Evolutionary conservation across 1,140 invertebrate species (phyloP).

Genomic region (Macrocentrus cingulum): DNA sequence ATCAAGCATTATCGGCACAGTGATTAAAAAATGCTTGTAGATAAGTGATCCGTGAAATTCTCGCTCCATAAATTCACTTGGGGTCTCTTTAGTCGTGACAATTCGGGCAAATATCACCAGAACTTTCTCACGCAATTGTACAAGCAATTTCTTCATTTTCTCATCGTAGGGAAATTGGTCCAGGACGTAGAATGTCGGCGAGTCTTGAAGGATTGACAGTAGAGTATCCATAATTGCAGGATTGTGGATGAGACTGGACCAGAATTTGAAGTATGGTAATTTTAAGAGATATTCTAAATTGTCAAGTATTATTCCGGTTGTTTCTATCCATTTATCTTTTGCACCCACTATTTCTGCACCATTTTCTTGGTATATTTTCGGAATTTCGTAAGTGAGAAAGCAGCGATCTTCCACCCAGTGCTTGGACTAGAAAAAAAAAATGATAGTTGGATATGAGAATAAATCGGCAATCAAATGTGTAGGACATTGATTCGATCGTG

Average conservation of each 20-base stretch:
- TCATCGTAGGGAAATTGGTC: conserved; percentile 54
- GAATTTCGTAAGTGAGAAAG: conserved; percentile 51
- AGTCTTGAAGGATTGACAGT: conserved; percentile 73
- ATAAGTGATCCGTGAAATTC: conserved; percentile 69
- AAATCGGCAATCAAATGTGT: no score
- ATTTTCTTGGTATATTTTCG: conserved; percentile 39
- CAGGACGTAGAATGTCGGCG: conserved; percentile 69
- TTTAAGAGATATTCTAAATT: conserved; percentile 63
- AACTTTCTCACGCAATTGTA: conserved; percentile 65
- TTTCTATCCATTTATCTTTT: conserved; percentile 64
- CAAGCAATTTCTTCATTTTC: conserved; percentile 52
- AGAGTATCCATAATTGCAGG: conserved; percentile 66
- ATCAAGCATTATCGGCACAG: conserved; percentile 79
- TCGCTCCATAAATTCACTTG: conserved; percentile 67
- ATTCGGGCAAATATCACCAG: conserved; percentile 72
- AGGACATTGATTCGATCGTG: no score
- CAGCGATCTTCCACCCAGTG: conserved; percentile 46
- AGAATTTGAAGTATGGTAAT: conserved; percentile 67
- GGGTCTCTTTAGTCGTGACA: conserved; percentile 73
- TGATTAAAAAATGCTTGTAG: conserved; percentile 80
- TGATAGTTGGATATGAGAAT: conserved; percentile 19
- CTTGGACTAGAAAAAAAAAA: conserved; percentile 42
- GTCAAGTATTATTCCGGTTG: conserved; percentile 58
- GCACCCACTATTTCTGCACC: conserved; percentile 52
- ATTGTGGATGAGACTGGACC: conserved; percentile 78